A percentile compares a stretch with the other conserved stretches of the same genome.
These are phyloP conservation scores for Falco novaeseelandiae DNA, from an alignment of 2,797 vertebrate species.

Conservation along the genomic window DNA sequence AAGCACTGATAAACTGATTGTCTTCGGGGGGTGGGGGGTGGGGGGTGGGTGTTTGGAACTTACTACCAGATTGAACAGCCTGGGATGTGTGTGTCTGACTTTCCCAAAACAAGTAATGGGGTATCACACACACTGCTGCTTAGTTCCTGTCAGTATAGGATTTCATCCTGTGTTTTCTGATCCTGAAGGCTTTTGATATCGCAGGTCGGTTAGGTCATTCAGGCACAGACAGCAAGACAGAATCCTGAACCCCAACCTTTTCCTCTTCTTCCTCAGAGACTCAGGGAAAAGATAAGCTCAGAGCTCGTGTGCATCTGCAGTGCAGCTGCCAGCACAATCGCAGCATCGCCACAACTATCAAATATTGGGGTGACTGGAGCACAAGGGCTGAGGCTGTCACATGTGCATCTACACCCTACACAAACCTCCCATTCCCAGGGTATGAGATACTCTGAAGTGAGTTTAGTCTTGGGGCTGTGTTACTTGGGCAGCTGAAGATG, in stretches of 20 bases:
- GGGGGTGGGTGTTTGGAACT: not conserved
- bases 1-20: not conserved
- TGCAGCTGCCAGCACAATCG: not conserved
- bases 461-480: not conserved
- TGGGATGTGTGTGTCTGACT: not conserved
- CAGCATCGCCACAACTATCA: not conserved
- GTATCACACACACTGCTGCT: not conserved
- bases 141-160: not conserved
- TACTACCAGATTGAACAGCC: not conserved
- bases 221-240: not conserved
- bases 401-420: fast-evolving
- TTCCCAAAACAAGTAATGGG: not conserved
- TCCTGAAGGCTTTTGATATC: not conserved
- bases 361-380: not conserved
- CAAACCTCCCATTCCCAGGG: not conserved
- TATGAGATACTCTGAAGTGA: not conserved
- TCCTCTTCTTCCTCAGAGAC: not conserved
- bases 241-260: not conserved
- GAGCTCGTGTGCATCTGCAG: not conserved
- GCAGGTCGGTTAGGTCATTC: not conserved
- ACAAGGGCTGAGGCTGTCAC: not conserved
- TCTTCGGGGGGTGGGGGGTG: not conserved
- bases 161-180: not conserved
- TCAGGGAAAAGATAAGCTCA: not conserved
- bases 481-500: not conserved